Evolutionary conservation across 1,140 invertebrate genomes (phyloP).

Genomic region (Diachasmimorpha longicaudata): DNA sequence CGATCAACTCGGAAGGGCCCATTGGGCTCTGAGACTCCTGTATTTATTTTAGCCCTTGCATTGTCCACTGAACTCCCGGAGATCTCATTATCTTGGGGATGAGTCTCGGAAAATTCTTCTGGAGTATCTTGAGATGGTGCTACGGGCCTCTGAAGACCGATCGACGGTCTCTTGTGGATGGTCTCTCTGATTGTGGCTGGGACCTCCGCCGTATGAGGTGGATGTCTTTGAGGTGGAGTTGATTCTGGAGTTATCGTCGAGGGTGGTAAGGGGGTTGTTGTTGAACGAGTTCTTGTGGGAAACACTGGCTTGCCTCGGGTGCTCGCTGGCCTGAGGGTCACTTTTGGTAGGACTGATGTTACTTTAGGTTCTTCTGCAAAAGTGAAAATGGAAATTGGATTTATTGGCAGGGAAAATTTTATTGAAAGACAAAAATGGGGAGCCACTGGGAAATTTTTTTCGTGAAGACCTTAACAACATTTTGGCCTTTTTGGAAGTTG

Average conservation of each 20-base stretch:
- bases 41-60: slow-evolving; percentile 61
- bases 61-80: slow-evolving; percentile 64
- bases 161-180: slow-evolving; percentile 44
- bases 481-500: no score
- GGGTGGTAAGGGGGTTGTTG: slow-evolving; percentile 47
- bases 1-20: slow-evolving; percentile 73
- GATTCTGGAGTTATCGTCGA: slow-evolving; percentile 19
- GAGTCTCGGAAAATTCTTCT: slow-evolving; percentile 41
- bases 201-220: slow-evolving; percentile 37
- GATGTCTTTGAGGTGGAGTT: slow-evolving; percentile 24
- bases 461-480: no score
- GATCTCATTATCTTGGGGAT: slow-evolving; percentile 67
- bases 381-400: neutral
- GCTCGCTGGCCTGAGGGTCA: slow-evolving; percentile 43
- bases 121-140: slow-evolving; percentile 30
- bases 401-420: neutral
- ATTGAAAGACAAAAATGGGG: no score
- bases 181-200: slow-evolving; percentile 55
- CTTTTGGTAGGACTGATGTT: slow-evolving; percentile 29
- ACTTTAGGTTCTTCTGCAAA: slow-evolving; percentile 35
- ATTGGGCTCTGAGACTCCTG: slow-evolving; percentile 69
- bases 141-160: slow-evolving; percentile 45
- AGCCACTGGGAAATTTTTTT: no score
- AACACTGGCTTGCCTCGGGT: slow-evolving; percentile 44
- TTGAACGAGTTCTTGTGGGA: slow-evolving; percentile 47